phyloP scores from a whole-genome alignment of 2,888 invertebrate genomes.

The Agelastica alni region DNA sequence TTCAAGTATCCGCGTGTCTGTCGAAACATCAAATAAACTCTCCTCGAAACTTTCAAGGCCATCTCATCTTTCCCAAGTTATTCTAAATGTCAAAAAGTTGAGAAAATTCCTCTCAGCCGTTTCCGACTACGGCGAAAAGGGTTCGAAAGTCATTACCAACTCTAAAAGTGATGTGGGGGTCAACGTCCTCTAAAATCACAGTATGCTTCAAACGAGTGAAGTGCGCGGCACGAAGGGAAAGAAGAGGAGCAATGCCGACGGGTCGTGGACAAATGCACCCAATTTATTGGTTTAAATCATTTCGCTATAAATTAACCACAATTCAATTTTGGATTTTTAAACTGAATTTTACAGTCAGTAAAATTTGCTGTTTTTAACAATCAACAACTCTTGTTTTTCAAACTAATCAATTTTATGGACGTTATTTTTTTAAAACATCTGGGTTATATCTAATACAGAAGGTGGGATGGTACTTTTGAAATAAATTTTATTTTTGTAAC shows the following conservation, averaged over 20 bases:
- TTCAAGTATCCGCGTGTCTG: no score
- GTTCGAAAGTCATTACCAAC: conserved; percentile 22
- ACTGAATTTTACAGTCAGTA: no score
- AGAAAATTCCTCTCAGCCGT: conserved; percentile 13
- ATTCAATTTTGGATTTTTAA: no score
- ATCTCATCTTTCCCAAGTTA: neutral
- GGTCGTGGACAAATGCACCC: conserved; percentile 6
- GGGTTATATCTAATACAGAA: no score
- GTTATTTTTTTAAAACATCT: no score
- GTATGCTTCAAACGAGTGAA: conserved; percentile 8
- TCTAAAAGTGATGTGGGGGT: conserved; percentile 22
- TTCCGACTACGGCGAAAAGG: conserved; percentile 7
- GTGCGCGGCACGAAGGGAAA: neutral
- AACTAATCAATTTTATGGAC: no score
- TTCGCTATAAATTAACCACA: no score
- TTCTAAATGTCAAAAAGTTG: conserved; percentile 7
- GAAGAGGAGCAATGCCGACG: conserved; percentile 13
- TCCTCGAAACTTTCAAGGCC: conserved; percentile 19
- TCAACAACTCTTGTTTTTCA: no score
- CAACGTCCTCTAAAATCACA: conserved; percentile 30
- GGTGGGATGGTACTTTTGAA: no score
- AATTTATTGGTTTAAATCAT: no score
- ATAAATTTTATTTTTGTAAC: no score
- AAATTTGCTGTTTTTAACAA: no score
- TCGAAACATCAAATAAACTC: conserved; percentile 14